These are phyloP conservation scores for Trichoplusia ni DNA, from an alignment of 1,140 invertebrate species.

Conservation along the genomic window DNA sequence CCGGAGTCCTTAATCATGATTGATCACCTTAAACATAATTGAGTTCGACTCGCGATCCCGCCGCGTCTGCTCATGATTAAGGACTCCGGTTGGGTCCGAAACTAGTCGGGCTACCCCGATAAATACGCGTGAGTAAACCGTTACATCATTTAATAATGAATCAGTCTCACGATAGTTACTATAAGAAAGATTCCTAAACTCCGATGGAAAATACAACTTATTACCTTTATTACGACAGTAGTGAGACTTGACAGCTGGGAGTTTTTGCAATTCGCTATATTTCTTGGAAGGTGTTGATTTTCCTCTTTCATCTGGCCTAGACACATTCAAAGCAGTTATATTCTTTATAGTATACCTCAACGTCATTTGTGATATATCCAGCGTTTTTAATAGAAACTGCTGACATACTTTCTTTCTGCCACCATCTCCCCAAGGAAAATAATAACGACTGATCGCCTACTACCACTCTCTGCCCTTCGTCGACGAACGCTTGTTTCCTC, in stretches of 20 bases:
- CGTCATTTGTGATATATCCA: not conserved
- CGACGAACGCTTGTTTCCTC: not conserved
- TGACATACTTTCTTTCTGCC: not conserved
- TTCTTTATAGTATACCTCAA: not conserved
- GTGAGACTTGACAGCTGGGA: not conserved
- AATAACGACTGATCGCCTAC: not conserved
- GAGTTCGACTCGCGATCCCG: too few relatives aligned
- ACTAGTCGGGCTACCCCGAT: too few relatives aligned
- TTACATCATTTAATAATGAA: too few relatives aligned
- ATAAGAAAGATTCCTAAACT: not conserved
- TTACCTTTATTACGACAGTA: constrained; percentile 3
- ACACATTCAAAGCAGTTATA: not conserved
- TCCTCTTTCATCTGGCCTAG: not conserved
- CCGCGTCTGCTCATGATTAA: too few relatives aligned
- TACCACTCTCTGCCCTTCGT: not conserved
- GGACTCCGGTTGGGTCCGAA: too few relatives aligned
- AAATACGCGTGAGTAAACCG: too few relatives aligned
- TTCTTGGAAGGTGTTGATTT: not conserved
- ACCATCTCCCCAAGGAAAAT: not conserved
- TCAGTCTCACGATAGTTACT: too few relatives aligned
- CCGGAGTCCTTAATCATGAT: too few relatives aligned
- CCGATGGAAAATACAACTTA: not conserved
- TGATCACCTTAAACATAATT: too few relatives aligned
- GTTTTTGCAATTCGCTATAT: not conserved
- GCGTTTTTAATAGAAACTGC: not conserved